Evolutionary conservation across 2,888 invertebrate genomes (phyloP).

Genomic region (Amphipoea lucens): DNA sequence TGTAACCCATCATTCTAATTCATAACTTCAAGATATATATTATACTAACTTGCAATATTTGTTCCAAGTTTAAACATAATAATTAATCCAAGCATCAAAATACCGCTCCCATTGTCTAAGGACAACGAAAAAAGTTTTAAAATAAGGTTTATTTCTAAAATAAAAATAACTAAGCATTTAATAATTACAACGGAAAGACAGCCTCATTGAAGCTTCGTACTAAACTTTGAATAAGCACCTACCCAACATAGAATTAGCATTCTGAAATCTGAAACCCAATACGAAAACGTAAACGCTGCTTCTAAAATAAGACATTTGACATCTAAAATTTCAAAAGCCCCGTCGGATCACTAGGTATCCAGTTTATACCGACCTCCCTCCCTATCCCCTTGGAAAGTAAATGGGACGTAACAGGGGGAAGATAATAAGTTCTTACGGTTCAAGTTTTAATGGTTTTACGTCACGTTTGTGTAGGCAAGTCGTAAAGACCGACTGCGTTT

Average conservation of each 20-base stretch:
- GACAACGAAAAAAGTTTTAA: no score
- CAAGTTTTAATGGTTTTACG: conserved; percentile 57
- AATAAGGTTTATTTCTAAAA: neutral
- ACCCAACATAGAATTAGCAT: conserved; percentile 51
- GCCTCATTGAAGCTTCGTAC: conserved; percentile 6
- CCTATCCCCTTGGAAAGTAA: conserved; percentile 21
- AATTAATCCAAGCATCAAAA: neutral
- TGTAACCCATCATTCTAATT: no score
- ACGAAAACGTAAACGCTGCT: conserved; percentile 50
- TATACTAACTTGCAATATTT: neutral
- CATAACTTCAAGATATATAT: neutral
- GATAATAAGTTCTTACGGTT: conserved; percentile 57
- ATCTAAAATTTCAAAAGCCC: conserved; percentile 67
- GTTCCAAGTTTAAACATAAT: neutral
- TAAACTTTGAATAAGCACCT: conserved; percentile 31
- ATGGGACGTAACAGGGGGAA: conserved; percentile 24
- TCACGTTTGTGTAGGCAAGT: conserved; percentile 62
- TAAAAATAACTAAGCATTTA: neutral
- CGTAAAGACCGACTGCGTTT: conserved; percentile 57
- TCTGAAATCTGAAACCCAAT: conserved; percentile 53
- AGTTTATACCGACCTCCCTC: conserved; percentile 38
- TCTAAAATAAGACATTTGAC: conserved; percentile 59
- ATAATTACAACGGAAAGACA: conserved; percentile 30
- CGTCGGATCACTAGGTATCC: conserved; percentile 43
- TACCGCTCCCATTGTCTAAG: neutral